Evolutionary conservation across 2,797 vertebrate genomes (phyloP).

Genomic region (Phoebastria nigripes): DNA sequence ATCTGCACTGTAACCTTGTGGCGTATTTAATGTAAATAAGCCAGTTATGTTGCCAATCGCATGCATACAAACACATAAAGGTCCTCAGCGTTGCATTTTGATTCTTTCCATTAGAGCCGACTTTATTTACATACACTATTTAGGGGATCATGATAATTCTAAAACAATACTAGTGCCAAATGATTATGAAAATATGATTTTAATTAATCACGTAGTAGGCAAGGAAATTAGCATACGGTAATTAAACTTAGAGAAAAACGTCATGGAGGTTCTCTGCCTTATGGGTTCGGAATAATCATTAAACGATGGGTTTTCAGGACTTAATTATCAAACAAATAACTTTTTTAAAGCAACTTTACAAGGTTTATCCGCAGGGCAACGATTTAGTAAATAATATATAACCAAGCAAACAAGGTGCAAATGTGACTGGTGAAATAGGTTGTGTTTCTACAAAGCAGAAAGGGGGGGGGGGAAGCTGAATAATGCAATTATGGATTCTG

Average conservation of each 20-base stretch:
- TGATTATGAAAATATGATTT: constrained; percentile 92
- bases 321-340: constrained; percentile 84
- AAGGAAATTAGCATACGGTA: constrained; percentile 88
- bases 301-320: constrained; percentile 76
- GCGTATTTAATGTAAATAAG: constrained; percentile 99
- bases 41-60: constrained; percentile 96
- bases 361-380: constrained; percentile 68
- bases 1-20: constrained; percentile 99
- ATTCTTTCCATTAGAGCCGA: constrained; percentile 85
- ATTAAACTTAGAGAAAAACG: constrained; percentile 84
- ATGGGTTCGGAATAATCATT: constrained; percentile 76
- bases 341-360: constrained; percentile 89
- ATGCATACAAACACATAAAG: constrained; percentile 86
- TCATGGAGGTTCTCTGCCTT: constrained; percentile 81
- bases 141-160: constrained; percentile 84
- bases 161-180: constrained; percentile 87
- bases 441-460: constrained; percentile 81
- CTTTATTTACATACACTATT: constrained; percentile 88
- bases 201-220: constrained; percentile 89
- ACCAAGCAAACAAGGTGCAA: constrained; percentile 75
- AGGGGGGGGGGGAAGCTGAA: constrained; percentile 75
- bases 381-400: constrained; percentile 67
- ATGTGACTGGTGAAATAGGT: constrained; percentile 80
- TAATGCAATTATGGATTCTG: constrained; percentile 97
- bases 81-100: constrained; percentile 86